A percentile compares a stretch with the other conserved stretches of the same genome.
Evolutionary conservation across 2,113 vertebrate genomes (phyloP).

Genomic region (Polypterus senegalus): DNA sequence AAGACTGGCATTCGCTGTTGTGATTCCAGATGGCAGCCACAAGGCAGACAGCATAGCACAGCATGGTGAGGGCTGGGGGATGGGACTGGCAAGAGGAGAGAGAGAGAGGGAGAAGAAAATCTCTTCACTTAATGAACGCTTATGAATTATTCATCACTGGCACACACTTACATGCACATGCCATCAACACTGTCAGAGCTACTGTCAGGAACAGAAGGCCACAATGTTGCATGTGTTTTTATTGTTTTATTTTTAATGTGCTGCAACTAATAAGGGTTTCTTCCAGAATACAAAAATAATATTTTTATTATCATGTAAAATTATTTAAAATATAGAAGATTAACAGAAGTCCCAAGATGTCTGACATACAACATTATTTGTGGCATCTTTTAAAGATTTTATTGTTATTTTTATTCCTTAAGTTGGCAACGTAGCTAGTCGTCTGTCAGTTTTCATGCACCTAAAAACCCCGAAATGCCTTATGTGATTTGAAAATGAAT

Average conservation of each 20-base stretch:
- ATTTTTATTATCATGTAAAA: no score
- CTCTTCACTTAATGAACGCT: constrained; percentile 17
- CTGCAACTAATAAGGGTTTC: constrained; percentile 38
- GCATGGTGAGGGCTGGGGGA: constrained; percentile 22
- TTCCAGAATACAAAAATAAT: no score
- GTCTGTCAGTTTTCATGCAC: no score
- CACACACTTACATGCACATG: constrained; percentile 40
- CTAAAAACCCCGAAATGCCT: no score
- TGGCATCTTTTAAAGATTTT: no score
- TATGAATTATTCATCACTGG: constrained; percentile 26
- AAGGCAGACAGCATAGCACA: constrained; percentile 50
- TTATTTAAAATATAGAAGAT: no score
- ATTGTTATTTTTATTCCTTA: no score
- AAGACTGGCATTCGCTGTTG: constrained; percentile 58
- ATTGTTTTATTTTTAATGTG: constrained; percentile 47
- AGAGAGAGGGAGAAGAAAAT: constrained; percentile 16
- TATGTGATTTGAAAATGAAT: no score
- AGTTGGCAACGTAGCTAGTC: no score
- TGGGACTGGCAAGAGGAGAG: no score
- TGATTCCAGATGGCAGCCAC: constrained; percentile 68
- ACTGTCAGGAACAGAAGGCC: constrained; percentile 56
- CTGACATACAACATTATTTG: no score
- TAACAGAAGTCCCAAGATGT: no score
- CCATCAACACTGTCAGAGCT: constrained; percentile 26
- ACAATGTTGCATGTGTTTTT: constrained; percentile 47